These are phyloP conservation scores for Crotalus tigris DNA, from an alignment of 2,113 vertebrate species.

Conservation along the genomic window DNA sequence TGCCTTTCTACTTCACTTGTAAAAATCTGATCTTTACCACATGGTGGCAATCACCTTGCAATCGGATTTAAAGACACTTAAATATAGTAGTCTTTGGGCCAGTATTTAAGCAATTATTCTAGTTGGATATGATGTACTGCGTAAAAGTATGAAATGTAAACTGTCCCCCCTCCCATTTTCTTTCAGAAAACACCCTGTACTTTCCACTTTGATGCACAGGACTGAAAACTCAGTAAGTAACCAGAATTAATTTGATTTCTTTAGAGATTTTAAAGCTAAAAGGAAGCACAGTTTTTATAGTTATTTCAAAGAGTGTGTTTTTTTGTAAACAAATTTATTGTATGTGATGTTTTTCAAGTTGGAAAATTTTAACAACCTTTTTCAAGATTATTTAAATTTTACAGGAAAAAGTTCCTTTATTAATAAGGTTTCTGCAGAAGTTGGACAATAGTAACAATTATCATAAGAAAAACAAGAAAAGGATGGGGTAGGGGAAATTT, in stretches of 20 bases:
- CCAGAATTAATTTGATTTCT: neutral
- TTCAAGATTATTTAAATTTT: neutral
- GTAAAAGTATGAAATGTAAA: neutral
- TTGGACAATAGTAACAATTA: neutral
- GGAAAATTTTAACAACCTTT: neutral
- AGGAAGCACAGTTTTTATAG: neutral
- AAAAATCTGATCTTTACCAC: neutral
- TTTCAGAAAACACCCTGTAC: conserved; percentile 1
- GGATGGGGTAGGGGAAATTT: neutral
- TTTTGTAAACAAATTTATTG: neutral
- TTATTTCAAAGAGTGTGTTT: neutral
- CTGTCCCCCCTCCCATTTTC: neutral
- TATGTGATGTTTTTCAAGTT: neutral
- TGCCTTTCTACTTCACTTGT: neutral
- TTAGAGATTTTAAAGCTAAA: neutral
- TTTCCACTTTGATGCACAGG: neutral
- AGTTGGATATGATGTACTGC: neutral
- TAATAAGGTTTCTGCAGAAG: neutral
- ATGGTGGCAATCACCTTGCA: neutral
- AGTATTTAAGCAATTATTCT: neutral
- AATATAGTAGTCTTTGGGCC: neutral
- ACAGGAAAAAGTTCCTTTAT: neutral
- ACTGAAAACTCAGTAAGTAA: neutral
- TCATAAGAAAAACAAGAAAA: neutral
- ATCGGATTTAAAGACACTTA: neutral